Evolutionary conservation across 2,888 invertebrate species (phyloP).

Genomic region (Drosophila phalerata): DNA sequence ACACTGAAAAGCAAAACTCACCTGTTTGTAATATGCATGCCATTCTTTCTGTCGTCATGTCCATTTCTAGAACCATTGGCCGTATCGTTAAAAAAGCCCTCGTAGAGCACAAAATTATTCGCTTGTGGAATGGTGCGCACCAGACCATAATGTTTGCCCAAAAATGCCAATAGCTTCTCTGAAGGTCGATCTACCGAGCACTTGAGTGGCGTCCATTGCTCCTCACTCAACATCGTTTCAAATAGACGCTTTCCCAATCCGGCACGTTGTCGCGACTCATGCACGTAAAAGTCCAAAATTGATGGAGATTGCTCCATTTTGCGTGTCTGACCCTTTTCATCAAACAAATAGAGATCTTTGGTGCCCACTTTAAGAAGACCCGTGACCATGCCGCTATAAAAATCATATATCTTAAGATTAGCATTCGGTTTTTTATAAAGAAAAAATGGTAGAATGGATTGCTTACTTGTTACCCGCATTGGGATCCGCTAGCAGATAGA

Average conservation of each 20-base stretch:
- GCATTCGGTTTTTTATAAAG: background rate
- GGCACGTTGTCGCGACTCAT: constrained; percentile 92
- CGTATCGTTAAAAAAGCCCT: constrained; percentile 89
- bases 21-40: constrained; percentile 84
- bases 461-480: constrained; percentile 87
- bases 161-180: constrained; percentile 93
- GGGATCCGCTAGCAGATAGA: constrained; percentile 84
- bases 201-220: constrained; percentile 89
- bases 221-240: constrained; percentile 93
- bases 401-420: background rate
- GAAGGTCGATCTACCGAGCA: constrained; percentile 98
- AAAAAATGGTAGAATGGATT: background rate
- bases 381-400: constrained; percentile 89
- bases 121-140: constrained; percentile 90
- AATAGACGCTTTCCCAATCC: constrained; percentile 94
- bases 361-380: constrained; percentile 96
- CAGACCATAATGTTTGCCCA: constrained; percentile 92
- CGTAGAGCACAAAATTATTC: constrained; percentile 95
- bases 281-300: constrained; percentile 96
- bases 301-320: constrained; percentile 94
- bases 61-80: constrained; percentile 53
- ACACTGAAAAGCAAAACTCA: constrained; percentile 54
- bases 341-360: constrained; percentile 95
- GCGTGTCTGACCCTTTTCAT: constrained; percentile 89
- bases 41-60: constrained; percentile 63